Evolutionary conservation across 2,113 vertebrate genomes (phyloP), one percentile per base, ranked within the genome.

Genomic region (Cephalopholis sonnerati): DNA sequence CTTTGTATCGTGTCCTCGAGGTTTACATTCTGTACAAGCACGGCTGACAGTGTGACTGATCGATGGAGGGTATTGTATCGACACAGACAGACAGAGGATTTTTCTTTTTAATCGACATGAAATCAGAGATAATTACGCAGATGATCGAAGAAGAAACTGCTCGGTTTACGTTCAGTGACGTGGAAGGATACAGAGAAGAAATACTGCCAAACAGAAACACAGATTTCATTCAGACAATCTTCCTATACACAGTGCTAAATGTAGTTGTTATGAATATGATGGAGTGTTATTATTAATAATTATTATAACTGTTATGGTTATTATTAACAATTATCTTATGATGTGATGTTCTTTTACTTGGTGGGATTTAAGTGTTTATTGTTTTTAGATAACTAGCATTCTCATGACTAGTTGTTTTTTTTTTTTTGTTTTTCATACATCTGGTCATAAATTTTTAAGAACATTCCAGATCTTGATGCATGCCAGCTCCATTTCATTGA

Each of bases 201-300:
- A 91, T 68, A 75, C 78, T 84, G 84, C 81, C 63, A 80, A 88
- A 77, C 77, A 85, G 75, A 85, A 89, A 92, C 82, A 89, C 82
- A 83, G 86, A 93, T 83, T 91, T 90, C 91, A 92, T 92, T 92
- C 54, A 92, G 93, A 95, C 93, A 95, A 95, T 95, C 95, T 96
- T 95, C 94, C 95, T 96, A 95, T 91, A 95, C 94, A 93, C 93
- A 95, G 92, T 95, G 92, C 92, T 95, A 91, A 92, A 92, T 96
- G 95, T 96, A 95, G 91, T 96, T 94, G 95, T 96, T 95, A 87
- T 96, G 89, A 95, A 92, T 96, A 95, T 95, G 92, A 95, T 95
- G 94, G 94, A 94, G 93, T 95, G 94, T 95, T 95, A 94, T 96
- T 93, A 95, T 95, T 95, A 95, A 93, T 93, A 88, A 94, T 95